Percentiles rank a stretch among this genome's conserved stretches.
phyloP scores from a whole-genome alignment of 1,140 invertebrate species.

The Orchesella cincta region DNA sequence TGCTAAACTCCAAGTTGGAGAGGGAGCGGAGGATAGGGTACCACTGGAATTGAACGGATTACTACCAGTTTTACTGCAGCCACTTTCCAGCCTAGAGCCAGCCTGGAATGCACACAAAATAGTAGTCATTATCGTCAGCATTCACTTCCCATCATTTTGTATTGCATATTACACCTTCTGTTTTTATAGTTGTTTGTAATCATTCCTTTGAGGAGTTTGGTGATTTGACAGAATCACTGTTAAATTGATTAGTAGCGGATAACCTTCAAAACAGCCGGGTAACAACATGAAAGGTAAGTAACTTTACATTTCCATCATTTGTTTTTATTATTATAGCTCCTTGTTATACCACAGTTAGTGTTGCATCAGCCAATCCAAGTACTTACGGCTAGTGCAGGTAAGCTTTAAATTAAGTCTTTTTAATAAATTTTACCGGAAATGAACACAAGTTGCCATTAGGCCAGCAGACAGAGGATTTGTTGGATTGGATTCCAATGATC shows the following conservation, averaged over 20 bases:
- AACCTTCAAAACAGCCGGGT: too few relatives aligned
- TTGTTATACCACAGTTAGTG: background rate
- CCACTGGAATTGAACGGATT: slow-evolving; percentile 1
- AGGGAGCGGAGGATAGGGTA: background rate
- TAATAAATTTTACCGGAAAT: too few relatives aligned
- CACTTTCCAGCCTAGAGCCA: background rate
- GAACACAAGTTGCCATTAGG: too few relatives aligned
- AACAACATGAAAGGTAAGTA: too few relatives aligned
- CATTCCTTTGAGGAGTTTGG: background rate
- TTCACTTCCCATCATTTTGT: too few relatives aligned
- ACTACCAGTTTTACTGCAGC: slow-evolving; percentile 23
- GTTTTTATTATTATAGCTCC: background rate
- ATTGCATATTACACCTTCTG: too few relatives aligned
- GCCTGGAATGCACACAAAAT: background rate
- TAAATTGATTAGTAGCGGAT: too few relatives aligned
- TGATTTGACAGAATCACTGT: background rate
- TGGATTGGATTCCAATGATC: too few relatives aligned
- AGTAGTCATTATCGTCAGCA: background rate
- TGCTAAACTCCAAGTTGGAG: background rate
- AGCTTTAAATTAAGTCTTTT: too few relatives aligned
- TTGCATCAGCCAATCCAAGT: too few relatives aligned
- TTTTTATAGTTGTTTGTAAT: background rate
- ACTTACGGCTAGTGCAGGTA: too few relatives aligned
- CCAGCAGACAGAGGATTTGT: too few relatives aligned
- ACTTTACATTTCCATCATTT: background rate